These are phyloP conservation scores for Poeciliopsis retropinna DNA, from an alignment of 2,113 vertebrate species.

Conservation along the genomic window DNA sequence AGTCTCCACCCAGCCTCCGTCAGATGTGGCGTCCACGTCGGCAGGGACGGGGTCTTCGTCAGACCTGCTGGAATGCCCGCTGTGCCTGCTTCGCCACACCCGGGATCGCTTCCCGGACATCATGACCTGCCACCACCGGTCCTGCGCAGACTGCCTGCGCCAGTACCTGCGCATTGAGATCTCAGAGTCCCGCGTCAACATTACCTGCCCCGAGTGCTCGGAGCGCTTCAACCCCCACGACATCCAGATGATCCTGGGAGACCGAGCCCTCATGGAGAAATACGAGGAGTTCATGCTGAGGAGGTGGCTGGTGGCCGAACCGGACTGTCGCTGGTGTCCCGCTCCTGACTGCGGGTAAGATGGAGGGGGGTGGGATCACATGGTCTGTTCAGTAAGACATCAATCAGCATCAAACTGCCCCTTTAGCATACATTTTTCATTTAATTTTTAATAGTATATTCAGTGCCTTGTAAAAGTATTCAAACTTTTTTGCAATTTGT, in stretches of 20 bases:
- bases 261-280: slow-evolving; percentile 96
- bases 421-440: too few species aligned
- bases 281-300: slow-evolving; percentile 99
- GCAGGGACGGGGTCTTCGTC: slow-evolving; percentile 49
- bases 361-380: background rate
- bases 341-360: slow-evolving; percentile 97
- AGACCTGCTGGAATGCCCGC: slow-evolving; percentile 94
- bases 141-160: slow-evolving; percentile 95
- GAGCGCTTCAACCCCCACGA: slow-evolving; percentile 98
- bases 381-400: background rate
- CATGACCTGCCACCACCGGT: slow-evolving; percentile 98
- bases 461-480: too few species aligned
- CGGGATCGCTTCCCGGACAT: slow-evolving; percentile 96
- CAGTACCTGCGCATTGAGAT: slow-evolving; percentile 99
- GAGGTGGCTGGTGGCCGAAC: slow-evolving; percentile 94
- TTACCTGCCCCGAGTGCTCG: slow-evolving; percentile 97
- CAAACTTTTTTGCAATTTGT: too few species aligned
- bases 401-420: background rate
- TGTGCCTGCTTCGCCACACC: slow-evolving; percentile 92
- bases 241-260: slow-evolving; percentile 93
- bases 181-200: slow-evolving; percentile 96
- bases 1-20: slow-evolving; percentile 60
- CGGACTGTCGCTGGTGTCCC: slow-evolving; percentile 98
- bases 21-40: slow-evolving; percentile 72
- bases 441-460: too few species aligned